phyloP scores from a whole-genome alignment of 2,888 invertebrate genomes.

The Deilephila porcellus region DNA sequence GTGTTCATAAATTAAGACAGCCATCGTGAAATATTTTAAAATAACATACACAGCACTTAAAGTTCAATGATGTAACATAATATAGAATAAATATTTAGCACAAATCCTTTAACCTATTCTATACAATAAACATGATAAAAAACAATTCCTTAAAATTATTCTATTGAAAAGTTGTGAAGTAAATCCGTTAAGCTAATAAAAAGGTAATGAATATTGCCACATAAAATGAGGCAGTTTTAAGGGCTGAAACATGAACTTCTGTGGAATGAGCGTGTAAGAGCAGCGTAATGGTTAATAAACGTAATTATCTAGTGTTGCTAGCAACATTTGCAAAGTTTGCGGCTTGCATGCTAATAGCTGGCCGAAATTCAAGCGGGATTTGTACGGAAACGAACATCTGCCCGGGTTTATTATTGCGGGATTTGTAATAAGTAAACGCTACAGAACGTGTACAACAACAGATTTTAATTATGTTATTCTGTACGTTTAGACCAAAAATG shows the following conservation, averaged over 20 bases:
- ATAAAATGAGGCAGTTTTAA: constrained; percentile 58
- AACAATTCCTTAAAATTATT: constrained; percentile 36
- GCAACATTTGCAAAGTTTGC: constrained; percentile 38
- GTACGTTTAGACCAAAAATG: too few relatives aligned
- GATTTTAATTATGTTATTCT: too few relatives aligned
- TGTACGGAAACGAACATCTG: constrained; percentile 13
- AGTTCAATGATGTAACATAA: too few relatives aligned
- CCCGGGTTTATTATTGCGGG: neutral
- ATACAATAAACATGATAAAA: too few relatives aligned
- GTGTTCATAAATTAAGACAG: too few relatives aligned
- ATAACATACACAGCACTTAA: too few relatives aligned
- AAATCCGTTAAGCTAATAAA: constrained; percentile 56
- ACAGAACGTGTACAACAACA: neutral
- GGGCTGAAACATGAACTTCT: constrained; percentile 54
- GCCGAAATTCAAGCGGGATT: constrained; percentile 20
- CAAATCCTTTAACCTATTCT: too few relatives aligned
- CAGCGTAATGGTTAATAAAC: constrained; percentile 51
- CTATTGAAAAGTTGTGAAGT: neutral
- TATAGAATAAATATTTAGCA: too few relatives aligned
- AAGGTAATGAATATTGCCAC: constrained; percentile 63
- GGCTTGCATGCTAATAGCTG: constrained; percentile 36
- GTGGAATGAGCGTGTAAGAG: constrained; percentile 48
- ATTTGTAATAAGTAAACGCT: neutral
- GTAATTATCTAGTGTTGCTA: constrained; percentile 46
- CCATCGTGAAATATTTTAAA: too few relatives aligned